Base-by-base conservation (phyloP, 2,113 vertebrate species). In the Astur gentilis region DNA sequence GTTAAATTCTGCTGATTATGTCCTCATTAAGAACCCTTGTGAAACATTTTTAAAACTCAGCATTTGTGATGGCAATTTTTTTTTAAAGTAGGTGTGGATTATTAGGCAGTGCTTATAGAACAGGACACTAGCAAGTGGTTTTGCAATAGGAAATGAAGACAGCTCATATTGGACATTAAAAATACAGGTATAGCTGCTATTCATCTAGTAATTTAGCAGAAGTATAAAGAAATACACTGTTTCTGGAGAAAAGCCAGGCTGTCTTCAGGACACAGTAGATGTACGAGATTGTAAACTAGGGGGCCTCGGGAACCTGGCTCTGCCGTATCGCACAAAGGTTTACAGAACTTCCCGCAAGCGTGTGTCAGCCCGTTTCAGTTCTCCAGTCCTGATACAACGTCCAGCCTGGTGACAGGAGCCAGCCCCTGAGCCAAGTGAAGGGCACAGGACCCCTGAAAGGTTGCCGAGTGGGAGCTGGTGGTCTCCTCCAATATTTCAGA, bases 151-250 rank as follows among this genome's bases (percentile, higher is more conserved):
- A 83, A 40, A 36, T 10, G 23, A 58, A 66, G 67, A 26, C 34
- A 20, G 58, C 66, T 73, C 34, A n/a, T 55, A 22, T 0, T 13
- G 18, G 45, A 19, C 11, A 16, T 15, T 16, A 60, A 67, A 60
- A 54, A 47, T 10, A 18, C 0, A 2, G 45, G 44, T 26, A 16
- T 1, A 42, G 65, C 32, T 72, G 40, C 19, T 17, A 6, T 11
- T 29, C 40, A 18, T 22, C 40, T 13, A n/a, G 44, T 49, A 78
- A 17, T 36, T 44, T 13, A 66, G n/a, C 38, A 66, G 26, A 47
- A 9, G n/a, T 42, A 18, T n/a, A 36, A 52, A 26, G 17, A 52
- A 64, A 69, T 10, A 25, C 0, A 7, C 19, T 19, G 9, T 31
- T 40, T 20, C 61, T 38, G 50, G 31, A 50, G 50, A 49, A 54